Evolutionary conservation across 2,888 invertebrate species (phyloP).

Genomic region (Caenorhabditis sp.): DNA sequence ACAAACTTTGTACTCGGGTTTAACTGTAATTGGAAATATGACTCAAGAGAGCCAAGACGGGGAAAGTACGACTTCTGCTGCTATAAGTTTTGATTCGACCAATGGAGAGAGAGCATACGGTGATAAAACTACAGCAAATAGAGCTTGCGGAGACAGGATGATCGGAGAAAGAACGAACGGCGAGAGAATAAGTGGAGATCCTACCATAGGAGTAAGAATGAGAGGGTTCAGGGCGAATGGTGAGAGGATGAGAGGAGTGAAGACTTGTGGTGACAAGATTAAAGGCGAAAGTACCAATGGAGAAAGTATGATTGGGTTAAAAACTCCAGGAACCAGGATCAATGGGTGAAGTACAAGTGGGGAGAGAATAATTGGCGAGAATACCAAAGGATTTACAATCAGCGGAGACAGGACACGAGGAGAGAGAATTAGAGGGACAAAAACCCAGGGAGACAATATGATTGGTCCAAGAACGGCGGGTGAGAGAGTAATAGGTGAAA

Average conservation of each 20-base stretch:
- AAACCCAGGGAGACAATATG: conserved; percentile 80
- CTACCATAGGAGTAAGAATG: conserved; percentile 78
- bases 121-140: conserved; percentile 80
- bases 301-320: conserved; percentile 79
- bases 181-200: conserved; percentile 75
- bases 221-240: conserved; percentile 79
- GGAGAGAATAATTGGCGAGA: conserved; percentile 77
- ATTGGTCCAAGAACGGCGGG: conserved; percentile 80
- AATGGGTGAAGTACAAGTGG: conserved; percentile 79
- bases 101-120: conserved; percentile 81
- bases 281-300: conserved; percentile 78
- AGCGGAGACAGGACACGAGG: conserved; percentile 79
- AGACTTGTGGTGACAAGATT: conserved; percentile 80
- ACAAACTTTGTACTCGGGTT: conserved; percentile 51
- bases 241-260: conserved; percentile 78
- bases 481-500: conserved; percentile 76
- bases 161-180: conserved; percentile 81
- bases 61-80: conserved; percentile 79
- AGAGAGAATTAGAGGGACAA: conserved; percentile 77
- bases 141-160: conserved; percentile 79
- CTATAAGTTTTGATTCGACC: conserved; percentile 78
- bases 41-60: conserved; percentile 80
- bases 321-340: conserved; percentile 76
- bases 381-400: conserved; percentile 74
- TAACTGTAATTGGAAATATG: not conserved